Evolutionary conservation across 2,113 vertebrate species (phyloP).

Genomic region (Macroglossus sobrinus): DNA sequence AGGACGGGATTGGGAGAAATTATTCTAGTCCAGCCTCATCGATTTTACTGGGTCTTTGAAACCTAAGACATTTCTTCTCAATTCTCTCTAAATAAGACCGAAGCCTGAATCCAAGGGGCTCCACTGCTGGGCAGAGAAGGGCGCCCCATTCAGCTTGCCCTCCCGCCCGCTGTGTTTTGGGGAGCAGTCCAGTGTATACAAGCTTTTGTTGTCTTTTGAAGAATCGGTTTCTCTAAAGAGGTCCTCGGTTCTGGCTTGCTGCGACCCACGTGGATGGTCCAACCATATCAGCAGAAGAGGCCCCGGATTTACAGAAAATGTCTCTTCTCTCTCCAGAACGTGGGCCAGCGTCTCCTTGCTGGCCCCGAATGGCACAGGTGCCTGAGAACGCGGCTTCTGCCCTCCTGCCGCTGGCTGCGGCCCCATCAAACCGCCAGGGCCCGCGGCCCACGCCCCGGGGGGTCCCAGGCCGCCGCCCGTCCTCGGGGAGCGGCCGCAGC

Average conservation of each 20-base stretch:
- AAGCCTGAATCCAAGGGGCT: neutral
- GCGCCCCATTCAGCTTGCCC: neutral
- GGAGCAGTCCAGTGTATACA: neutral
- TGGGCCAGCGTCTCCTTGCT: neutral
- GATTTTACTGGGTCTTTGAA: neutral
- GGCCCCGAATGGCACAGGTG: neutral
- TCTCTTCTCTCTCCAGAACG: neutral
- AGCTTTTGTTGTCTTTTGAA: neutral
- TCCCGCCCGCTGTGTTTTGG: rapidly evolving
- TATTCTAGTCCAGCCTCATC: neutral
- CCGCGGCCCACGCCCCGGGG: neutral
- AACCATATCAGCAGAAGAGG: neutral
- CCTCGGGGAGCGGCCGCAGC: neutral
- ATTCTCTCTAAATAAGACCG: neutral
- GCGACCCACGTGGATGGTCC: too few species aligned
- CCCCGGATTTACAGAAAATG: neutral
- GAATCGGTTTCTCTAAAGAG: neutral
- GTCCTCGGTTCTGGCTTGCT: neutral
- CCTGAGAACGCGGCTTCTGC: neutral
- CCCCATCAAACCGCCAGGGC: neutral
- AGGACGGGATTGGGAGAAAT: too few species aligned
- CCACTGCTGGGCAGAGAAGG: neutral
- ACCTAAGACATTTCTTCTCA: neutral
- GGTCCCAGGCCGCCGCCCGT: neutral
- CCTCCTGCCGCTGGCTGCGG: neutral